A percentile compares a stretch with the other conserved stretches of the same genome.
These are phyloP conservation scores for Cosmorhoe ocellata DNA, from an alignment of 2,888 invertebrate species.

Conservation along the genomic window DNA sequence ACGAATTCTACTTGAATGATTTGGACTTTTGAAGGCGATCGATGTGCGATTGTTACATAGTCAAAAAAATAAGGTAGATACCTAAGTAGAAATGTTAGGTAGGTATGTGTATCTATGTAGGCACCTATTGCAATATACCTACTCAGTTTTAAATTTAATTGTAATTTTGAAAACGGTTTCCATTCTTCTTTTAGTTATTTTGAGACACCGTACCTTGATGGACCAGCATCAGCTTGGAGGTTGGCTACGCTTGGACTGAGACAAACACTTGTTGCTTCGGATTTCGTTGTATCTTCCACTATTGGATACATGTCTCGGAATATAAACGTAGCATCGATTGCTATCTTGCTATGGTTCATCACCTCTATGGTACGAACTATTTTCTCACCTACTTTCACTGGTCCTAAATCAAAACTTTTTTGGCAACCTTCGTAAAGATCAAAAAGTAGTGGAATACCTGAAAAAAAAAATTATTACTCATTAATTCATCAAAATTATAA, in stretches of 20 bases:
- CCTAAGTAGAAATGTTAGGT: too few species aligned
- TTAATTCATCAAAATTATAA: too few species aligned
- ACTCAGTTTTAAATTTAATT: too few species aligned
- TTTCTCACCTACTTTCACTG: conserved; percentile 75
- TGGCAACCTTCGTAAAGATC: conserved; percentile 77
- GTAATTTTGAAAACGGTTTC: not conserved
- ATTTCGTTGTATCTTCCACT: conserved; percentile 54
- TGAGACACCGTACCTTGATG: conserved; percentile 52
- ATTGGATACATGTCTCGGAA: conserved; percentile 73
- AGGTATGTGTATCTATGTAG: too few species aligned
- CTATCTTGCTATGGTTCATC: conserved; percentile 81
- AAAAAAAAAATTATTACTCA: conserved; percentile 27
- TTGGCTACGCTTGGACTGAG: conserved; percentile 47
- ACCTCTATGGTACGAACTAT: conserved; percentile 78
- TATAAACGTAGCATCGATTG: conserved; percentile 79
- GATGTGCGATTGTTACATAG: conserved; percentile 5
- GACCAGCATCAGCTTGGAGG: conserved; percentile 40
- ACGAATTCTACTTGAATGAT: too few species aligned
- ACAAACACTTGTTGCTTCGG: conserved; percentile 68
- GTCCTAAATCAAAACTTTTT: conserved; percentile 70
- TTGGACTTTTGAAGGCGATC: too few species aligned
- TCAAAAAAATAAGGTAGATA: conserved; percentile 7
- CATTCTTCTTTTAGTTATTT: not conserved
- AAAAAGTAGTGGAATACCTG: conserved; percentile 68
- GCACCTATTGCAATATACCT: too few species aligned